A percentile compares a stretch with the other conserved stretches of the same genome.
Conservation (phyloP, 2,113 vertebrate genomes). For the Labeo catla region DNA sequence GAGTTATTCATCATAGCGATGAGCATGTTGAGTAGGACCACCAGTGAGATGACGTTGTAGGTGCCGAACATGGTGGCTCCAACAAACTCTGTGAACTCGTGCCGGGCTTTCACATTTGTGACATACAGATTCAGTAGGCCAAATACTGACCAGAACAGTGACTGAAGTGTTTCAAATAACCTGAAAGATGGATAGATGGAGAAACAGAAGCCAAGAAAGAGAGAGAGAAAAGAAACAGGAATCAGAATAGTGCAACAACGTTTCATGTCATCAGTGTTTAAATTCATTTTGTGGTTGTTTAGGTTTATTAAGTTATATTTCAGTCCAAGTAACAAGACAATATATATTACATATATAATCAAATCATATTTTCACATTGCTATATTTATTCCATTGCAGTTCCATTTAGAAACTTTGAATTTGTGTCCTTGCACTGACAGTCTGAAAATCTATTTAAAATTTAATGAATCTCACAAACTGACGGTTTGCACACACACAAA, state of each 20-base stretch:
- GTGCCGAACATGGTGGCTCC: slow-evolving; percentile 98
- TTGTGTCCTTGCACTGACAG: neutral
- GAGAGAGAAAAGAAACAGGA: neutral
- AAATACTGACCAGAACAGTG: slow-evolving; percentile 96
- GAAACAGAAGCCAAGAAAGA: slow-evolving; percentile 36
- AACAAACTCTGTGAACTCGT: slow-evolving; percentile 96
- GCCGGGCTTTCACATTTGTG: slow-evolving; percentile 94
- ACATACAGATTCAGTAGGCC: slow-evolving; percentile 94
- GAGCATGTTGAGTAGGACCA: slow-evolving; percentile 97
- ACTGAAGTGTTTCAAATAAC: slow-evolving; percentile 96
- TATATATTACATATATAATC: too few relatives aligned
- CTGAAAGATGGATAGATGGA: slow-evolving; percentile 67
- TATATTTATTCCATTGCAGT: neutral
- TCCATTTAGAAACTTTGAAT: neutral
- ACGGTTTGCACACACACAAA: neutral
- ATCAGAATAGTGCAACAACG: neutral
- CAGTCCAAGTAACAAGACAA: too few relatives aligned
- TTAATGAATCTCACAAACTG: slow-evolving; percentile 25
- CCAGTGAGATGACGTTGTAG: slow-evolving; percentile 95
- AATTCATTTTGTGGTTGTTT: too few relatives aligned
- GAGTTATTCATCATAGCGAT: slow-evolving; percentile 99
- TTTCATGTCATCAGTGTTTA: too few relatives aligned
- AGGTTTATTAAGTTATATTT: too few relatives aligned
- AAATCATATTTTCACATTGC: neutral
- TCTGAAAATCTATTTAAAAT: neutral